Base-by-base conservation (phyloP, 2,888 invertebrate species). In the Platerodrilus igneus region DNA sequence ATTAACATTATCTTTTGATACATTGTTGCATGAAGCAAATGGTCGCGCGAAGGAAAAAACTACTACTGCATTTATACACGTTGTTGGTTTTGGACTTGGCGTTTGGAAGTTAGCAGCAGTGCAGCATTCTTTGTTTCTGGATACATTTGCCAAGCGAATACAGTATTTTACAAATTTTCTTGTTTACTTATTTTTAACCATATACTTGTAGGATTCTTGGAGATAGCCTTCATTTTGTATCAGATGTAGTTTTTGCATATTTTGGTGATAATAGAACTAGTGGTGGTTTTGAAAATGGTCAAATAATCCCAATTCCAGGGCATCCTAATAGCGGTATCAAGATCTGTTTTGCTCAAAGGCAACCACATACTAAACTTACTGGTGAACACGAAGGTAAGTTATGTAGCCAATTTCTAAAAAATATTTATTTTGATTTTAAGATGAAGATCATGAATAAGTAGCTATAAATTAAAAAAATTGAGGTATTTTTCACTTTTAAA, bases 171-270 rank as follows among this genome's bases (percentile, higher is more conserved):
- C 23, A 1, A 6, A 16, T 35, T 28, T 10, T 9, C 22, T 11
- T 9, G 18, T 9, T 4, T 37, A 21, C 3, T 21, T 37, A 14
- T 37, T 20, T 10, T 1, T 21, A 19, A 9, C 11, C 2, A 27
- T 11, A 19, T 55, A 75, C 39, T 58, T 70, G 41, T 59, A 69
- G 13, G 27, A 26, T 32, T 14, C 46, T 56, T 8, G 54, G 55
- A 1, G 25, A 44, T 6, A 63, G 68, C 7, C 55, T 83, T 6
- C 60, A 68, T 2, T 71, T 76, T 50, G 68, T 83, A 1, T 71
- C 76, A 0, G 80, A 79, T 42, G 70, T 83, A 7, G 79, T 82
- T 64, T 81, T 84, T 57, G 75, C 81, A 0, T 82, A 78, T 59
- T 79, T 84, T 28, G 59, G 60, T 0, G 57, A 71, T 19, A 60